Evolutionary conservation across 2,113 vertebrate species (phyloP), one percentile per base, ranked within the genome.

Genomic region (Himantopus leucocephalus): DNA sequence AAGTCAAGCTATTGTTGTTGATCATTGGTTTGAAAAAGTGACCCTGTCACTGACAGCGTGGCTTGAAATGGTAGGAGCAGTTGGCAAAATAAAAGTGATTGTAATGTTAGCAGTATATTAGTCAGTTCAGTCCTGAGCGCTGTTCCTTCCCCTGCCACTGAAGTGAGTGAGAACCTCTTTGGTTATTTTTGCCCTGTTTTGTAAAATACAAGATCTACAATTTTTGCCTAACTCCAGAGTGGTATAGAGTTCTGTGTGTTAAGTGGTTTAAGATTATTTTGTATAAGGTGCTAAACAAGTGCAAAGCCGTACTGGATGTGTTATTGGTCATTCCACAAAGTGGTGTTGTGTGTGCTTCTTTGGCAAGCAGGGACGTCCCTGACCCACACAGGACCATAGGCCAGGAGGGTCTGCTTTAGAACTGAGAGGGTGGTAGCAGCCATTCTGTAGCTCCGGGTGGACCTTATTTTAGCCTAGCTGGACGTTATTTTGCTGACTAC

Each of bases 321-420:
- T 60, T 94, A 15, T 1, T 52, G 59, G 20, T 63, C 24, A 8
- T 67, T 58, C 29, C 56, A 34, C 29, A 10, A 19, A 13, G 8
- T 24, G 19, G 8, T 88, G 24, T 47, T 4, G 2, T 0, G 0
- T 11, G 1, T 59, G 37, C 27, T 62, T 79, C 37, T 50, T 2
- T n/a, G 39, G 20, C 20, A 5, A 5, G 29, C 48, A 12, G 76
- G 47, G 43, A 66, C 0, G 0, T 59, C 47, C 27, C 82, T 67
- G 37, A 50, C 34, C 19, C 3, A 0, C 48, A 62, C 4, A 0
- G 47, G 50, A 37, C n/a, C 24, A 1, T 24, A 35, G 74, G 11
- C 17, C 18, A 7, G 0, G 3, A 72, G 12, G 4, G 2, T 67
- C 34, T 88, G 16, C 55, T 79, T 55, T 48, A 41, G 41, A 90